Evolutionary conservation across 2,888 invertebrate species (phyloP).

Genomic region (Apodemia duryi): DNA sequence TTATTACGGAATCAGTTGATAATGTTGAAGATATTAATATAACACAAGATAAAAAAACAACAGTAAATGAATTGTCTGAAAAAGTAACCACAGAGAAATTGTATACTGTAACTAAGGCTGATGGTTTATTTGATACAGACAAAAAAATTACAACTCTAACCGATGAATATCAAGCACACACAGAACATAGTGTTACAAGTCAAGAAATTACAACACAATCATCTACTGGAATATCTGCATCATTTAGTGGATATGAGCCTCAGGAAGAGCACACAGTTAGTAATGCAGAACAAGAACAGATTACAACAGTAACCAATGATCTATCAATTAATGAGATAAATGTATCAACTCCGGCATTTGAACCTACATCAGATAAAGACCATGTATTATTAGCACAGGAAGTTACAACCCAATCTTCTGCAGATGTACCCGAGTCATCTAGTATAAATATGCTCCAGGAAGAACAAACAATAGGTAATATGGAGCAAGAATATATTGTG

Average conservation of each 20-base stretch:
- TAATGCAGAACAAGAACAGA: conserved; percentile 37
- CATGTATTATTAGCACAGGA: conserved; percentile 28
- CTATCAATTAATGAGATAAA: conserved; percentile 26
- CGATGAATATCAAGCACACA: background rate
- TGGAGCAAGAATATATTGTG: background rate
- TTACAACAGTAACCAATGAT: background rate
- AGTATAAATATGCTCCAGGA: background rate
- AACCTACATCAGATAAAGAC: conserved; percentile 39
- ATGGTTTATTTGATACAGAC: background rate
- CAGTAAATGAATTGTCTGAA: background rate
- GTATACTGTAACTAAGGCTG: background rate
- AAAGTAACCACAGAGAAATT: background rate
- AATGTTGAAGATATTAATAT: conserved; percentile 28
- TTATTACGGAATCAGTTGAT: conserved; percentile 33
- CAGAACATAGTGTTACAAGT: background rate
- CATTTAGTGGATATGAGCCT: background rate
- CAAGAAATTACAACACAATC: background rate
- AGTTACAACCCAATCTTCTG: conserved; percentile 23
- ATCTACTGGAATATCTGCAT: conserved; percentile 9
- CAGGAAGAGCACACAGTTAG: conserved; percentile 32
- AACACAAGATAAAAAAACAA: background rate
- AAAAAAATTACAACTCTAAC: background rate
- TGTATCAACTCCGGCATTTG: conserved; percentile 51
- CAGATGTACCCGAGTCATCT: background rate
- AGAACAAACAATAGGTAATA: background rate